Conservation (phyloP, 2,888 invertebrate species). For the Agrochola lota region DNA sequence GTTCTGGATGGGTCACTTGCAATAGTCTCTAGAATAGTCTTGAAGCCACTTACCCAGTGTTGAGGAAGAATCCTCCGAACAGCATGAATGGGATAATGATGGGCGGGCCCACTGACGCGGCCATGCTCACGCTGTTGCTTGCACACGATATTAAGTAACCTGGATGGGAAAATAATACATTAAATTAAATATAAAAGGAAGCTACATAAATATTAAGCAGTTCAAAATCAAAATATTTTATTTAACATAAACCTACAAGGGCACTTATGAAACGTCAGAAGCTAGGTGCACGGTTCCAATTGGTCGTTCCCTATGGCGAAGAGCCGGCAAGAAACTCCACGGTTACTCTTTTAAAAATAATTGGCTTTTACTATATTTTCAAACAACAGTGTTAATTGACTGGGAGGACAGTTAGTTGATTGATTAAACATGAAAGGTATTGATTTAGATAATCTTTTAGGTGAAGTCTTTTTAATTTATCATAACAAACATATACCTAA, state of each 20-base stretch:
- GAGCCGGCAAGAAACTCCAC: no score
- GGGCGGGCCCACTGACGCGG: slow-evolving; percentile 97
- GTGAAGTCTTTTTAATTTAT: neutral
- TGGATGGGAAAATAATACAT: slow-evolving; percentile 74
- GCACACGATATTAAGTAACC: slow-evolving; percentile 98
- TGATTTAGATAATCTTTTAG: neutral
- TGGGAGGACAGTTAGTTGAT: neutral
- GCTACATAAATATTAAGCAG: neutral
- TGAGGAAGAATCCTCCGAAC: slow-evolving; percentile 98
- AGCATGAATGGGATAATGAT: slow-evolving; percentile 97
- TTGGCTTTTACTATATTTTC: no score
- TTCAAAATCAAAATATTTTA: no score
- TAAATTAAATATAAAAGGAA: neutral
- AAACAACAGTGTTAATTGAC: no score
- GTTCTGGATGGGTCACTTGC: no score
- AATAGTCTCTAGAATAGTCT: no score
- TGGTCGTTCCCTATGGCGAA: no score
- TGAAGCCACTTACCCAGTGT: slow-evolving; percentile 92
- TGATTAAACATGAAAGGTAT: neutral
- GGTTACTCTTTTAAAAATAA: no score
- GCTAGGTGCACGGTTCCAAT: no score
- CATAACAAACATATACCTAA: neutral
- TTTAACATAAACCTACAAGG: no score
- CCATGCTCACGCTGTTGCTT: slow-evolving; percentile 95
- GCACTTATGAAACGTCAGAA: no score